These are phyloP conservation scores for Clarias macrocephalus DNA, from an alignment of 2,113 vertebrate genomes.

Conservation along the genomic window DNA sequence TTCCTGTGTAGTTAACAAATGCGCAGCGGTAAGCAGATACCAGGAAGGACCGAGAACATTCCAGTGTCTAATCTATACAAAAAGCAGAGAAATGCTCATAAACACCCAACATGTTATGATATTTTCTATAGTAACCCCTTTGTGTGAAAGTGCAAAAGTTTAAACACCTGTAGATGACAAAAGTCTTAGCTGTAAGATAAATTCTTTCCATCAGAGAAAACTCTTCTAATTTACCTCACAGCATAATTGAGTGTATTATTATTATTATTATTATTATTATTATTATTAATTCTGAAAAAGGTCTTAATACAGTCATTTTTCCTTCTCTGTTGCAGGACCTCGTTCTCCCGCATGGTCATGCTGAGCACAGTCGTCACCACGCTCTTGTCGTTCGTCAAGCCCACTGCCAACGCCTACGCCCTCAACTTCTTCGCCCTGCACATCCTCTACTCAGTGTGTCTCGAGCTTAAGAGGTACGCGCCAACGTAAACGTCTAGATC, in stretches of 20 bases:
- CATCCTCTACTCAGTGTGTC: conserved; percentile 75
- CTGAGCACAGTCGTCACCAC: conserved; percentile 70
- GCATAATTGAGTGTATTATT: neutral
- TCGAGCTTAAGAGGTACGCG: conserved; percentile 81
- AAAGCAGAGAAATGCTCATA: neutral
- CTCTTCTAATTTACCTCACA: no score
- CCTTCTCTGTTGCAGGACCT: conserved; percentile 65
- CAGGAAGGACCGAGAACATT: neutral
- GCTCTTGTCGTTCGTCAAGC: conserved; percentile 82
- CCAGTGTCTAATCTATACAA: neutral
- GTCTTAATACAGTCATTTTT: neutral
- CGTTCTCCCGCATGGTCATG: conserved; percentile 74
- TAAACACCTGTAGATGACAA: neutral
- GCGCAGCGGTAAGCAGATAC: neutral
- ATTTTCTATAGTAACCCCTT: neutral
- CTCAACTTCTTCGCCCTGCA: conserved; percentile 87
- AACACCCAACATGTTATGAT: neutral
- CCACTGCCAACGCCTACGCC: conserved; percentile 82
- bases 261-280: no score
- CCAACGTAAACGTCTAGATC: neutral
- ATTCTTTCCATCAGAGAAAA: no score
- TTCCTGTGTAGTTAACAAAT: neutral
- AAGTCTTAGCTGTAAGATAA: neutral
- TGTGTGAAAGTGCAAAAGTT: neutral
- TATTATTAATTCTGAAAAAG: no score